phyloP scores from a whole-genome alignment of 2,888 invertebrate species.

The Polia nebulosa region DNA sequence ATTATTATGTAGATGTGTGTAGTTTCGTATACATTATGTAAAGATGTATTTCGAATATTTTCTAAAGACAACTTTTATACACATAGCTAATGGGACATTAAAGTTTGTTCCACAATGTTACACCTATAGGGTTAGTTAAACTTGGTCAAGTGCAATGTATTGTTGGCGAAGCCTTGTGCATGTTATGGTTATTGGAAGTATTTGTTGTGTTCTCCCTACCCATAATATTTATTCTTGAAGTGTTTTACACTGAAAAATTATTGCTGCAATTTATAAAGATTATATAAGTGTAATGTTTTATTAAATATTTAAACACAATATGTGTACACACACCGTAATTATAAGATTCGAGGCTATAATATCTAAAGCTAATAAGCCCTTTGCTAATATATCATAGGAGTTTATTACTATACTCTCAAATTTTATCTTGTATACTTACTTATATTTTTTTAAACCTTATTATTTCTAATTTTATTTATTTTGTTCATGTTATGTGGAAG shows the following conservation, averaged over 20 bases:
- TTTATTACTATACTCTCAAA: constrained; percentile 72
- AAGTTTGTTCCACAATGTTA: constrained; percentile 73
- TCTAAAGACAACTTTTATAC: constrained; percentile 75
- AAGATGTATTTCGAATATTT: constrained; percentile 74
- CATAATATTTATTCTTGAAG: constrained; percentile 82
- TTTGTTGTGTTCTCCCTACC: constrained; percentile 82
- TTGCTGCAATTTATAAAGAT: constrained; percentile 81
- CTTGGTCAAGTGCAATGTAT: constrained; percentile 86
- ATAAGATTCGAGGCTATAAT: constrained; percentile 78
- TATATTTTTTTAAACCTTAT: constrained; percentile 67
- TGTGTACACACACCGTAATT: constrained; percentile 68
- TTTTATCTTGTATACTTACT: constrained; percentile 73
- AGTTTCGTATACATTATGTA: constrained; percentile 59
- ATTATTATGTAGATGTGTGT: constrained; percentile 69
- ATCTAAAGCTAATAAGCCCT: constrained; percentile 73
- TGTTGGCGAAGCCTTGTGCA: constrained; percentile 86
- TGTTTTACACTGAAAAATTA: constrained; percentile 84
- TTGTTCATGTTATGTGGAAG: constrained; percentile 80
- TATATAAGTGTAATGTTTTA: constrained; percentile 71
- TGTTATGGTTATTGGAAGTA: constrained; percentile 81
- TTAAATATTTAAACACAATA: constrained; percentile 66
- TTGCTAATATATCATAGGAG: constrained; percentile 64
- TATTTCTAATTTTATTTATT: constrained; percentile 79
- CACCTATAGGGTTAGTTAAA: constrained; percentile 75
- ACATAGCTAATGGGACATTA: constrained; percentile 64